These are phyloP conservation scores for Anoplius nigerrimus DNA, from an alignment of 2,888 invertebrate genomes.

Conservation along the genomic window DNA sequence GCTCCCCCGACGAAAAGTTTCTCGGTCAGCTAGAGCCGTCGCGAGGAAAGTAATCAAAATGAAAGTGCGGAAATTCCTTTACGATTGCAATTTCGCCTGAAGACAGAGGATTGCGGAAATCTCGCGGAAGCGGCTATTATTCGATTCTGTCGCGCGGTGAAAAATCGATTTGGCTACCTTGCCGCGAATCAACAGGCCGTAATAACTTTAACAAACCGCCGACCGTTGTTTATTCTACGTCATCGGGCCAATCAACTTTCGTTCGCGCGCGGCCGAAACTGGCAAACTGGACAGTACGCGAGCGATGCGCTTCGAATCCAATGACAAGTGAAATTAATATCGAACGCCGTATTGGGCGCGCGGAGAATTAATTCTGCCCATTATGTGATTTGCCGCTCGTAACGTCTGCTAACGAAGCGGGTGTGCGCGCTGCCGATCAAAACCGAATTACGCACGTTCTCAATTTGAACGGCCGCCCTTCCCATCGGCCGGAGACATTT, in stretches of 20 bases:
- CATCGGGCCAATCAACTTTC: constrained; percentile 14
- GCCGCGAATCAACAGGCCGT: constrained; percentile 24
- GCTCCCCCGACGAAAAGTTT: no score
- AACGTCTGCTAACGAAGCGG: constrained; percentile 18
- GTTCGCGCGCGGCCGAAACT: not conserved
- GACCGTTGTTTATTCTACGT: constrained; percentile 20
- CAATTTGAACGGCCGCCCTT: constrained; percentile 9
- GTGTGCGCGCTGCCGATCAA: constrained; percentile 22
- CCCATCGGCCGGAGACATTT: no score
- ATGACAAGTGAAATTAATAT: constrained; percentile 44
- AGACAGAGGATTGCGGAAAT: no score
- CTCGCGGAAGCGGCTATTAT: no score
- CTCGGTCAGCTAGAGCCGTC: no score
- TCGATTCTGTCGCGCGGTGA: not conserved
- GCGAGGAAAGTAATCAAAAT: no score
- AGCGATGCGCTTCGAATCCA: constrained; percentile 20
- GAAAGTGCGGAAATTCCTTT: no score
- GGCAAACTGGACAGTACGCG: not conserved
- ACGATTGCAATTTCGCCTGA: no score
- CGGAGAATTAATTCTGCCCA: constrained; percentile 32
- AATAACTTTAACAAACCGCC: constrained; percentile 13
- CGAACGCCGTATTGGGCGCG: constrained; percentile 16
- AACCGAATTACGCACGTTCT: constrained; percentile 29
- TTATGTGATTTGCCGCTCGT: constrained; percentile 21
- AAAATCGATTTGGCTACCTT: not conserved